phyloP scores from a whole-genome alignment of 64 coral and sea anemone genomes.

The Montipora cactus region DNA sequence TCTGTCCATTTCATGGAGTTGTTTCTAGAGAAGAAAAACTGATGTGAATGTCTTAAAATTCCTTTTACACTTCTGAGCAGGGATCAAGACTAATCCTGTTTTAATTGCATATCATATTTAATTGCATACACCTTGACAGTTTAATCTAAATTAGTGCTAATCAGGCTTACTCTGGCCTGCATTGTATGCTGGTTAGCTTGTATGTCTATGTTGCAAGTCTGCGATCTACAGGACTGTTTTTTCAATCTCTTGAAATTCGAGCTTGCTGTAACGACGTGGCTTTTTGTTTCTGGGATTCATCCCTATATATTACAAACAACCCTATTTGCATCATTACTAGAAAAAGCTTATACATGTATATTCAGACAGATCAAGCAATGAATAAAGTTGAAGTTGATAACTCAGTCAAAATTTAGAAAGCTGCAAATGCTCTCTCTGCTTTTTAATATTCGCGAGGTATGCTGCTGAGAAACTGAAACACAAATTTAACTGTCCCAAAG shows the following conservation, averaged over 20 bases:
- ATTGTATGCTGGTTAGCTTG: background rate
- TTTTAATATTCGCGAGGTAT: background rate
- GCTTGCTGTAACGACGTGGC: too few relatives aligned
- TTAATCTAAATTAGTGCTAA: background rate
- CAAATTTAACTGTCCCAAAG: background rate
- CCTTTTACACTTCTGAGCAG: slow-evolving; percentile 1
- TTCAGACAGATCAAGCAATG: background rate
- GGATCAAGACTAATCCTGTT: background rate
- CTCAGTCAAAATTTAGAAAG: background rate
- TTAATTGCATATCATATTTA: background rate
- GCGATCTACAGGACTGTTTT: background rate
- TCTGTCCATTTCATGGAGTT: background rate
- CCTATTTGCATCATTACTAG: too few relatives aligned
- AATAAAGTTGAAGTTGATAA: background rate
- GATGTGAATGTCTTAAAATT: background rate
- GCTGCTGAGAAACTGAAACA: background rate
- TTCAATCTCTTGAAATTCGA: background rate
- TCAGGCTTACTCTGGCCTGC: background rate
- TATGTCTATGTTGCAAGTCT: background rate
- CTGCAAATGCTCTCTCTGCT: slow-evolving; percentile 2
- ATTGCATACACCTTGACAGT: background rate
- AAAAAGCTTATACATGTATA: background rate
- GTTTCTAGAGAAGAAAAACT: slow-evolving; percentile 12
- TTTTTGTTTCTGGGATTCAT: background rate
- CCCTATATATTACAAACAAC: background rate